phyloP scores from a whole-genome alignment of 1,140 invertebrate genomes.

The Drosophila kanapiae region DNA sequence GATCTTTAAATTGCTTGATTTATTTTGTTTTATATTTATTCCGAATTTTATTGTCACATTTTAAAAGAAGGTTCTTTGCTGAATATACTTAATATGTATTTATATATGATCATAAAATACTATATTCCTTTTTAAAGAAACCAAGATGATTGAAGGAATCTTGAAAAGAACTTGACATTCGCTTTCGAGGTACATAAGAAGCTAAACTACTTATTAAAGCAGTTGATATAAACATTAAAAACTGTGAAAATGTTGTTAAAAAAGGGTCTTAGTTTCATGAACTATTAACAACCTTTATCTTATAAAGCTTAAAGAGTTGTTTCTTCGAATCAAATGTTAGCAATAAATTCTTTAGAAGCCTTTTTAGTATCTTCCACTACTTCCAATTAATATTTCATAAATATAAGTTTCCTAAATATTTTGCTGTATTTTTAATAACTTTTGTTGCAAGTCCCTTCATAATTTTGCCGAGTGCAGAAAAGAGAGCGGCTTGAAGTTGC shows the following conservation, averaged over 20 bases:
- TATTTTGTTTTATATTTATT: no score
- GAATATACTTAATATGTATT: no score
- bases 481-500: constrained; percentile 23
- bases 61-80: background rate
- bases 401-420: background rate
- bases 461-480: constrained; percentile 5
- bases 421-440: no score
- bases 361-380: no score
- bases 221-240: background rate
- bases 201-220: background rate
- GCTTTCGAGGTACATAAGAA: background rate
- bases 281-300: no score
- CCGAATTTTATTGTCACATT: rapidly evolving
- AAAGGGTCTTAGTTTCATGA: no score
- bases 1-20: background rate
- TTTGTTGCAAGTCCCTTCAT: background rate
- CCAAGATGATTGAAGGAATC: background rate
- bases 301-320: no score
- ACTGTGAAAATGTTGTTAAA: background rate
- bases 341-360: no score
- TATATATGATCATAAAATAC: background rate
- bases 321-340: no score
- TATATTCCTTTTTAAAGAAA: background rate
- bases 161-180: background rate
- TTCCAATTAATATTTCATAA: background rate